Evolutionary conservation across 1,140 invertebrate genomes (phyloP).

Genomic region (Papilio dardanus): DNA sequence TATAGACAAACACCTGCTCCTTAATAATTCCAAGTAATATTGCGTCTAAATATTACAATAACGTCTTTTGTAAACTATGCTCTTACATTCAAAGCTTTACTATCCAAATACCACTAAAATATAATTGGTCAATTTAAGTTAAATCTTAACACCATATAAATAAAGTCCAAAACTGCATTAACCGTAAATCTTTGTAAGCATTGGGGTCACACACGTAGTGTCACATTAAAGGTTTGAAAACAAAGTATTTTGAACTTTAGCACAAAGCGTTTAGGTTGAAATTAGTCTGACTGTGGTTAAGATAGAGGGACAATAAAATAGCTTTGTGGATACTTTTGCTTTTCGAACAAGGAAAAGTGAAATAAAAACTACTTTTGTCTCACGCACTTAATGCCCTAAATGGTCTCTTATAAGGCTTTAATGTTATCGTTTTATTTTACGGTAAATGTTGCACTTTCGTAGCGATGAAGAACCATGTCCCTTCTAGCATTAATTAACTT

Average conservation of each 20-base stretch:
- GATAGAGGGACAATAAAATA: constrained; percentile 26
- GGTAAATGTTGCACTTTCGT: background rate
- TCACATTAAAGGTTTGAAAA: constrained; percentile 41
- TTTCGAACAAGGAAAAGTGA: constrained; percentile 35
- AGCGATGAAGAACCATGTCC: background rate
- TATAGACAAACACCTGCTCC: background rate
- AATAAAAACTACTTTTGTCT: constrained; percentile 15
- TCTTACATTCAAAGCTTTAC: constrained; percentile 7
- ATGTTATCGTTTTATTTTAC: background rate
- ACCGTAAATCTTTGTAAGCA: constrained; percentile 29
- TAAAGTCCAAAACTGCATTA: constrained; percentile 25
- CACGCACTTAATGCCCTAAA: constrained; percentile 23
- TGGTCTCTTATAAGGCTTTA: background rate
- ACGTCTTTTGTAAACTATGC: background rate
- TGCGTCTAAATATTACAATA: background rate
- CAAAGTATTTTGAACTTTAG: constrained; percentile 42
- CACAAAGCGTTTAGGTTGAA: background rate
- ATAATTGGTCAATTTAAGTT: background rate
- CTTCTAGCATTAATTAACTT: background rate
- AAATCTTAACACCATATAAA: constrained; percentile 20
- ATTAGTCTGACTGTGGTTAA: background rate
- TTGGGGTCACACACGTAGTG: constrained; percentile 48
- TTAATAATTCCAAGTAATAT: background rate
- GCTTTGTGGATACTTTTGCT: constrained; percentile 30
- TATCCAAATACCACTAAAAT: constrained; percentile 32